phyloP scores from a whole-genome alignment of 2,888 invertebrate genomes.

The Epinotia nisella region DNA sequence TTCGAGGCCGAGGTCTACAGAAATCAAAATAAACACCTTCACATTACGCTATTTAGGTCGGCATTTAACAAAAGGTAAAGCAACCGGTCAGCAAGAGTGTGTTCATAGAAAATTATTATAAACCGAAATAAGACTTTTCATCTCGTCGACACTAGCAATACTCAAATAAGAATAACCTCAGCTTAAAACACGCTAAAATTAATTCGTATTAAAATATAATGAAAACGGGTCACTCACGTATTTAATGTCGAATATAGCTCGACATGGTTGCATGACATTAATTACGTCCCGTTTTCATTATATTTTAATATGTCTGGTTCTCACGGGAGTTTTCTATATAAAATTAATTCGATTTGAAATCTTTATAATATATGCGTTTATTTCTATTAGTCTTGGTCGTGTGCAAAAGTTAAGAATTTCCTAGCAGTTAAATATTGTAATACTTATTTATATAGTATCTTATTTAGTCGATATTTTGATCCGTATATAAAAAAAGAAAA shows the following conservation, averaged over 20 bases:
- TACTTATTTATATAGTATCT: too few species aligned
- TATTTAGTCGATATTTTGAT: too few species aligned
- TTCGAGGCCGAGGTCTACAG: constrained; percentile 74
- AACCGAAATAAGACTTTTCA: neutral
- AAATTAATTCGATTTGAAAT: neutral
- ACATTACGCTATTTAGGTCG: constrained; percentile 39
- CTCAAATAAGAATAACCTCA: neutral
- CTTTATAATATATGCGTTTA: neutral
- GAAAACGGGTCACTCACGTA: too few species aligned
- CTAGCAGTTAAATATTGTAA: too few species aligned
- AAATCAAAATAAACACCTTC: constrained; percentile 68
- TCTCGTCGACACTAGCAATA: neutral
- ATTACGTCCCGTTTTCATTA: too few species aligned
- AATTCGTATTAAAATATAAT: too few species aligned
- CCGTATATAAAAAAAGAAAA: too few species aligned
- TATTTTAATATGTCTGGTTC: too few species aligned
- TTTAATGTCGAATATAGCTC: too few species aligned
- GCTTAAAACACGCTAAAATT: neutral
- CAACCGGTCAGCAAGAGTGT: constrained; percentile 21
- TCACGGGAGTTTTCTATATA: too few species aligned
- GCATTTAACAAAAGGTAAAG: constrained; percentile 33
- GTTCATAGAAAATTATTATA: constrained; percentile 44
- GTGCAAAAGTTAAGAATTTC: too few species aligned
- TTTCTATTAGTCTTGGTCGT: constrained; percentile 6
- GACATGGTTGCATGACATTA: too few species aligned